Base-by-base conservation (phyloP, 2,113 vertebrate species). In the Corydoras sp. region DNA sequence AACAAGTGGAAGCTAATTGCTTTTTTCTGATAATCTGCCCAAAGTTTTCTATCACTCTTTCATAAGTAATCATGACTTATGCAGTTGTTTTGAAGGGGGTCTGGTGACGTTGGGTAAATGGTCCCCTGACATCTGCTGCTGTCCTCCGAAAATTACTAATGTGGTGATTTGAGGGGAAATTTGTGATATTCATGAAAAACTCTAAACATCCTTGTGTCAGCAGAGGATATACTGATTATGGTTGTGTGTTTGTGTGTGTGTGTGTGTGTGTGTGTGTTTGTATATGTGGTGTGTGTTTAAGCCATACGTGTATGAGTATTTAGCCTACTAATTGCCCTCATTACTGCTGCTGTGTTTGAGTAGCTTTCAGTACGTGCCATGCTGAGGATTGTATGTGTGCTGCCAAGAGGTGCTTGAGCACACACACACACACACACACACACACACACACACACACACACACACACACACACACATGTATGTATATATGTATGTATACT, bases 281-380 rank as follows among this genome's bases (percentile, higher is more conserved):
- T 76, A 24, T 72, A 76, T 81, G 62, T 62, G 59, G 63, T 61
- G 62, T 70, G 75, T 29, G 43, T 72, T 54, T 70, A 70, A 62
- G 75, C 66, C 71, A 63, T 68, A 68, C 69, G 71, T 76, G 73
- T 76, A 72, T 73, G 79, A 74, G 69, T 77, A 76, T 80, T 83
- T 77, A 65, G 81, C 76, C 78, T 65, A 32, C 43, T 86, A 81
- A 85, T 83, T 80, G 77, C 76, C 70, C 58, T 83, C 71, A 81
- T 84, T 84, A 82, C 71, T 76, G 60, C 67, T 61, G 58, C 62
- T 71, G 72, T 54, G 65, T 83, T 80, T 85, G 78, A 80, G 72
- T 72, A 71, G 61, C 63, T 58, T 15, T 48, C 31, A 50, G 51
- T 78, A 80, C 63, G 48, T 58, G 71, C 81, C 61, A 70, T 78